Evolutionary conservation across 2,888 invertebrate species (phyloP).

Genomic region (Drosophila leonis): DNA sequence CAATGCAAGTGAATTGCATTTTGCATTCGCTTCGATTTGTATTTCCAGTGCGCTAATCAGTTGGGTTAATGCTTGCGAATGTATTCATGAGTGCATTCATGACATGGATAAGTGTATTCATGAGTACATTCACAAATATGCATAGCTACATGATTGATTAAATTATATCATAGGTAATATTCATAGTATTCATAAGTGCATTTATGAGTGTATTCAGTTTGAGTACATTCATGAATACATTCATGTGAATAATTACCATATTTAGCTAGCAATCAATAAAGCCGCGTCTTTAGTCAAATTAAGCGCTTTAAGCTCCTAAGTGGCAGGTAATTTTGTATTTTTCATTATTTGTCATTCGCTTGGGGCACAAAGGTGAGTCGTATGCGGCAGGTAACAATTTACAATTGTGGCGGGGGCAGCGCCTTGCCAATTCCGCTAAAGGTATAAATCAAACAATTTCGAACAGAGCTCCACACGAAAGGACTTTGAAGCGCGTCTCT

Average conservation of each 20-base stretch:
- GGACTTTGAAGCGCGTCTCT: slow-evolving; percentile 55
- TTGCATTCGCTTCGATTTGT: slow-evolving; percentile 23
- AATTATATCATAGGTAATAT: background rate
- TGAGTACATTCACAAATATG: slow-evolving; percentile 7
- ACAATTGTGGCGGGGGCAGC: slow-evolving; percentile 3
- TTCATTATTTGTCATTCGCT: slow-evolving; percentile 78
- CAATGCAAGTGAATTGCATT: slow-evolving; percentile 15
- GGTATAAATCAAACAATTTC: slow-evolving; percentile 78
- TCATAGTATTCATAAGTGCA: background rate
- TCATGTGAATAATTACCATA: slow-evolving; percentile 12
- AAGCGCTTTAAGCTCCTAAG: slow-evolving; percentile 46
- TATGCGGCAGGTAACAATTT: background rate
- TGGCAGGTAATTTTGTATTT: slow-evolving; percentile 73
- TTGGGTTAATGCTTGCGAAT: slow-evolving; percentile 18
- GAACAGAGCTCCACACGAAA: slow-evolving; percentile 49
- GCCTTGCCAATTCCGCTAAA: slow-evolving; percentile 72
- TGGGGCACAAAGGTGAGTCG: slow-evolving; percentile 10
- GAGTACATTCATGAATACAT: slow-evolving; percentile 4
- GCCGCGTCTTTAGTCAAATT: slow-evolving; percentile 4
- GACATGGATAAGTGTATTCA: background rate
- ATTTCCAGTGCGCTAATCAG: slow-evolving; percentile 24
- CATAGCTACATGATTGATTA: background rate
- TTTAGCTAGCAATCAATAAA: background rate
- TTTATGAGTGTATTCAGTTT: slow-evolving; percentile 10
- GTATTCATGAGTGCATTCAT: slow-evolving; percentile 19